A percentile compares a stretch with the other conserved stretches of the same genome.
These are phyloP conservation scores for Paraplagusia blochii DNA, from an alignment of 2,113 vertebrate species.

Conservation along the genomic window DNA sequence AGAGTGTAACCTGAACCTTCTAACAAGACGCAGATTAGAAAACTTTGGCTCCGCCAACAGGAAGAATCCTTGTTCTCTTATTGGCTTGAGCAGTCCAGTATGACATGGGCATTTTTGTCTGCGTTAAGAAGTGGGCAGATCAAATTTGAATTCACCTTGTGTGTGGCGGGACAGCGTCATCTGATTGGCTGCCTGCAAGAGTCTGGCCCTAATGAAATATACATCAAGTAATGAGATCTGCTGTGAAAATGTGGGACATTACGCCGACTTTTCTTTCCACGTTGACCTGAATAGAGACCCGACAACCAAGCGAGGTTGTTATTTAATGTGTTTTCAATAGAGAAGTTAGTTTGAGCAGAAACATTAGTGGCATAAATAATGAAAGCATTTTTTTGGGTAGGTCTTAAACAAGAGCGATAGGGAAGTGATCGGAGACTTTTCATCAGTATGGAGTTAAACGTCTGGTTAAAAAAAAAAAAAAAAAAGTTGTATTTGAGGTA, in stretches of 20 bases:
- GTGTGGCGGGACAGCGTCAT: conserved; percentile 28
- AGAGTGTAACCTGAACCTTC: conserved; percentile 53
- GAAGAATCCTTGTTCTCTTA: conserved; percentile 42
- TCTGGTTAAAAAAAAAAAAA: not conserved
- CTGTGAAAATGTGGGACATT: conserved; percentile 37
- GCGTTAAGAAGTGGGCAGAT: conserved; percentile 28
- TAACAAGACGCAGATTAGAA: conserved; percentile 28
- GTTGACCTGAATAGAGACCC: not conserved
- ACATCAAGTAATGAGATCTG: conserved; percentile 65
- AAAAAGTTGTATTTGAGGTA: not conserved
- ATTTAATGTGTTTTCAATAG: not conserved
- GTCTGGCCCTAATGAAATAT: conserved; percentile 69
- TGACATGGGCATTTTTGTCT: conserved; percentile 17
- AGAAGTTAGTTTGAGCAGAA: not conserved
- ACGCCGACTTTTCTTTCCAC: not conserved
- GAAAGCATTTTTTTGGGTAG: not conserved
- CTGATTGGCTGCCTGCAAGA: conserved; percentile 49
- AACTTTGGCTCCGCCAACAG: conserved; percentile 32
- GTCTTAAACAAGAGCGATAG: not conserved
- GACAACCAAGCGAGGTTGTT: not conserved
- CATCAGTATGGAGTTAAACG: not conserved
- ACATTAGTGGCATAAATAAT: not conserved
- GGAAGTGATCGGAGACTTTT: not conserved
- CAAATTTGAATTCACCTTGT: conserved; percentile 46
- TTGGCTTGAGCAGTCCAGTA: conserved; percentile 31